Evolutionary conservation across 2,888 invertebrate genomes (phyloP), one percentile per base, ranked within the genome.

Genomic region (Piscicola geometra): DNA sequence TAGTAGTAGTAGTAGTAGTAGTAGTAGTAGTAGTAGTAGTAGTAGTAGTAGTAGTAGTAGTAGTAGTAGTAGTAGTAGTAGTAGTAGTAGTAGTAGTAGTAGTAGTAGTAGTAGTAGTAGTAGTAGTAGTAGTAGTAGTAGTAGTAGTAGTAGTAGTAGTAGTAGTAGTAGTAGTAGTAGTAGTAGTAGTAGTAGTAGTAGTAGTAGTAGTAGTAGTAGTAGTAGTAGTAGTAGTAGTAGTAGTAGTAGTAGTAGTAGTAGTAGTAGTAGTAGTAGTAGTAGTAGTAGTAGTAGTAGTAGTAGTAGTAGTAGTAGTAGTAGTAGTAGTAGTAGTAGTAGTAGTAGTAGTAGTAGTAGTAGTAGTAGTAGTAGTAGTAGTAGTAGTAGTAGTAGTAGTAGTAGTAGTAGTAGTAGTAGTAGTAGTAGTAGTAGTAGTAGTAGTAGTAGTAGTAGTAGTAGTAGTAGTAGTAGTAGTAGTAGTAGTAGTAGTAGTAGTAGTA

Each of bases 1-100:
- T 66, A 66, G 67, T 28, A 66, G 67, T 66, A 66, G 67, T 66
- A 66, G 67, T 66, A 66, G 67, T 66, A 66, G 67, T 66, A 66
- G 67, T 66, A 66, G 67, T 66, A 66, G 67, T 66, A 66, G 67
- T 66, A 66, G 67, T 66, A 66, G 67, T 66, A 66, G 67, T 66
- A 66, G 67, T 28, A 66, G 67, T 66, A 66, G 67, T 28, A 66
- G 67, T 66, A 66, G 67, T 66, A 66, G 67, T 66, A 66, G 67
- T 28, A 66, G 67, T 66, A 66, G 67, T 66, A 66, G 67, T 66
- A 66, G 67, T 66, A 66, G 67, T 66, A 66, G 67, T 66, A 66
- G 67, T 66, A 66, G 67, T 66, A 66, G 67, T 66, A 66, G 67
- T 66, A 66, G 67, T 66, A 66, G 67, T 66, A 66, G 67, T 66